These are phyloP conservation scores for Zele albiditarsus DNA, from an alignment of 2,888 invertebrate genomes.

Conservation along the genomic window DNA sequence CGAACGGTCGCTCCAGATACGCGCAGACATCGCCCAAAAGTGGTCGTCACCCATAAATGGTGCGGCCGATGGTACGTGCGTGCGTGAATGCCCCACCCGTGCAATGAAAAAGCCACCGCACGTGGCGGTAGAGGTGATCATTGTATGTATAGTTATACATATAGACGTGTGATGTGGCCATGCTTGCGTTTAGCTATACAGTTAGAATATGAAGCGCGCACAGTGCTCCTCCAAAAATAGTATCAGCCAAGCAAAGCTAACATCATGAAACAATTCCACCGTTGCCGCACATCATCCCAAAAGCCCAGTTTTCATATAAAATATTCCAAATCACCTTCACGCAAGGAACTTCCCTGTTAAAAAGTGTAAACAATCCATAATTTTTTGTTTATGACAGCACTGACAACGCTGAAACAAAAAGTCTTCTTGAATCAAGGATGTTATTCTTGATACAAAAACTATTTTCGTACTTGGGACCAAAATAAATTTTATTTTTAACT, in stretches of 20 bases:
- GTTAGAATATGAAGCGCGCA: slow-evolving; percentile 44
- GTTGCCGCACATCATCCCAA: background rate
- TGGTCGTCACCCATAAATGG: slow-evolving; percentile 67
- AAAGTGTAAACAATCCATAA: no score
- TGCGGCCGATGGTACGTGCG: slow-evolving; percentile 69
- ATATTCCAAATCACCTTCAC: background rate
- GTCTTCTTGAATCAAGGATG: no score
- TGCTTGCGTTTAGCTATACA: slow-evolving; percentile 30
- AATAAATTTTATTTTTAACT: no score
- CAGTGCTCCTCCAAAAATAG: slow-evolving; percentile 71
- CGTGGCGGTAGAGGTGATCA: slow-evolving; percentile 41
- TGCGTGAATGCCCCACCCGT: slow-evolving; percentile 49
- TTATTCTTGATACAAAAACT: no score
- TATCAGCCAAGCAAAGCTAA: slow-evolving; percentile 51
- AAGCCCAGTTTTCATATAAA: slow-evolving; percentile 51
- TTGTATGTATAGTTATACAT: slow-evolving; percentile 19
- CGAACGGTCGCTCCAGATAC: slow-evolving; percentile 41
- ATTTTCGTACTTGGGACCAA: no score
- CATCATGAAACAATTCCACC: slow-evolving; percentile 7
- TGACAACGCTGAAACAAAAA: no score
- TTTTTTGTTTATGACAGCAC: no score
- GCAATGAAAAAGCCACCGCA: slow-evolving; percentile 33
- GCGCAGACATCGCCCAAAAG: slow-evolving; percentile 45
- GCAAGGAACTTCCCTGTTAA: slow-evolving; percentile 16
- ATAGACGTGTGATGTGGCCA: slow-evolving; percentile 24